Evolutionary conservation across 2,888 invertebrate species (phyloP), one percentile per base, ranked within the genome.

Genomic region (Pristionchus exspectatus): DNA sequence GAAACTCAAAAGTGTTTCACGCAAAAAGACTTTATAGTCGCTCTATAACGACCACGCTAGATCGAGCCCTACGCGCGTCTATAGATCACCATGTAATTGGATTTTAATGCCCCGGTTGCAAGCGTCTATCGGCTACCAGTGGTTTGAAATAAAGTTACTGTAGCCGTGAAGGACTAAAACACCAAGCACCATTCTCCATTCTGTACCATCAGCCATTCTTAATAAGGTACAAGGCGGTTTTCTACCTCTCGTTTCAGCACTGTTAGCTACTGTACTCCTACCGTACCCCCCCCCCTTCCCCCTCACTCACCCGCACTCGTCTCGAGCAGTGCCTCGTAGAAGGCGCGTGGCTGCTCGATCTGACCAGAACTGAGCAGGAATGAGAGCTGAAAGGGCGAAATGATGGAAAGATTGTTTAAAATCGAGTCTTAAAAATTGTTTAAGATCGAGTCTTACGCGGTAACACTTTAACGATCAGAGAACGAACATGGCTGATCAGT

Each of bases 281-380:
- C 56, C 21, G 5, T 27, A n/a, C 12, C 69, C 69, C 69, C 27
- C 12, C 69, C 69, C 69, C n/a, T 27, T 27, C 38, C n/a, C n/a
- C n/a, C n/a, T 12, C 33, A 10, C 81, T 81, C 50, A 81, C 81
- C 81, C 33, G 81, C 87, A 27, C 24, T 33, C 21, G 50, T 90
- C 66, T 93, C 93, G 12, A 93, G 89, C 27, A 93, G 90, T 2
- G 91, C 92, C 21, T 91, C 88, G 81, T 91, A 92, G 18, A 92
- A 91, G 16, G 74, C 84, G n/a, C 90, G 90, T 0, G 93, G 93
- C 18, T 89, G 84, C 0, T 91, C 89, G 83, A 91, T 91, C 81
- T 93, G 92, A 9, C 90, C 91, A 54, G 74, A 30, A 10, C 30
- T 24, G 56, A 88, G 87, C 21, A 88, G 87, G 87, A 63, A 74